Base-by-base conservation (phyloP, 1,140 invertebrate species). In the Rhyacophila brunnea region DNA sequence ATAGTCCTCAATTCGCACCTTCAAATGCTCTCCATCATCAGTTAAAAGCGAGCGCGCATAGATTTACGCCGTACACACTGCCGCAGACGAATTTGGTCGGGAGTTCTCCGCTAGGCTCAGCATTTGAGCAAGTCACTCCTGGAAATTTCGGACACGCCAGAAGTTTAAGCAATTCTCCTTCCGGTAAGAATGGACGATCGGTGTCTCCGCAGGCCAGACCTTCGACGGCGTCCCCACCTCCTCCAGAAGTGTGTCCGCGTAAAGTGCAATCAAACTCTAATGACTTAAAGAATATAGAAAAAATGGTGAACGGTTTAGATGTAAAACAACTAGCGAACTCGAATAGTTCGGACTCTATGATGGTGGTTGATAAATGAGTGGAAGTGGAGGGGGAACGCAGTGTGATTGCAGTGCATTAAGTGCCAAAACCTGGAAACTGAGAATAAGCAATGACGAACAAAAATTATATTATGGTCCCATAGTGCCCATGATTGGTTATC, bases 301-400 rank as follows among this genome's bases (percentile, higher is more conserved):
- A 95, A 71, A 96, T 96, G 93, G 92, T 96, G 59, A 96, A 96
- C 75, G 93, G 93, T 0, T 78, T 96, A 19, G 92, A 96, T 72
- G 86, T 89, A 43, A 88, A 90, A 71, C 70, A 74, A 57, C 35
- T 57, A 42, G 61, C 57, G 2, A 23, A 48, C 6, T 28, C 57
- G 18, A 65, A 64, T 6, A 52, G 28, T 9, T 48, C 68, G 6
- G 66, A 73, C 51, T 59, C 75, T 57, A 74, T 75, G 62, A 63
- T 63, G 44, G 47, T 51, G 47, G 61, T 66, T 23, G 65, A 66
- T 51, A 66, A 64, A 66, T 66, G 64, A 58, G 54, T 58, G 53
- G 43, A 64, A 60, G 54, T 32, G 44, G 54, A 49, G 57, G 54
- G 58, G 54, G 69, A 35, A 68, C 71, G 6, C 67, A 70, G 11